Evolutionary conservation across 2,888 invertebrate genomes (phyloP), one percentile per base, ranked within the genome.

Genomic region (Polydrusus pterygomalis): DNA sequence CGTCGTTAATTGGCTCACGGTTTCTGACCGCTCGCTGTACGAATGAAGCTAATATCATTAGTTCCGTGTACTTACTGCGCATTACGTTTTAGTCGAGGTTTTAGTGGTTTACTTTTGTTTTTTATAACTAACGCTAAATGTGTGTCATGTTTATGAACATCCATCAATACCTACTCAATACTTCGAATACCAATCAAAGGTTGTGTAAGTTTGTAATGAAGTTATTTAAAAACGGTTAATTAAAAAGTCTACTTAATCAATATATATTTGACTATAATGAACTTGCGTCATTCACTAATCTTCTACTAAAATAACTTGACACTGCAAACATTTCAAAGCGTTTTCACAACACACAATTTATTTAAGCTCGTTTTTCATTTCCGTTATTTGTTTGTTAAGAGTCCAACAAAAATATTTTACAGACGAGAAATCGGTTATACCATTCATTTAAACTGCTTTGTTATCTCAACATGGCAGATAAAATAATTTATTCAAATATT

Each of bases 401-500:
- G 63, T 43, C 64, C 56, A 71, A 69, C 18, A 25, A 49, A 71
- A 71, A 71, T 71, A 71, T 71, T 54, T 18, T 54, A 54, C 47
- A 60, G 58, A 30, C 58, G 45, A 51, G 47, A 60, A 62, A 70
- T 70, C 60, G 47, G 47, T 70, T 70, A 30, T 43, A 47, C 17
- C 25, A 60, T 70, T 70, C 70, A 58, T 17, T 68, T 68, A 3
- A 68, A 68, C 58, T 56, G 68, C 67, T 73, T 65, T 73, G 58
- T 56, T 67, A 67, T 67, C 64, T 73, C 40, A 49, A 49, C 18
- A 10, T 38, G 25, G 49, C 67, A 73, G 73, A 73, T 73, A 73
- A 73, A 73, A 73, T 73, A 73, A 73, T 73, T 73, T 67, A 73
- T 73, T 73, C 73, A 73, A 73, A 73, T 73, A 73, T 58, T 73